Evolutionary conservation across 2,888 invertebrate genomes (phyloP).

Genomic region (Polydrusus pterygomalis): DNA sequence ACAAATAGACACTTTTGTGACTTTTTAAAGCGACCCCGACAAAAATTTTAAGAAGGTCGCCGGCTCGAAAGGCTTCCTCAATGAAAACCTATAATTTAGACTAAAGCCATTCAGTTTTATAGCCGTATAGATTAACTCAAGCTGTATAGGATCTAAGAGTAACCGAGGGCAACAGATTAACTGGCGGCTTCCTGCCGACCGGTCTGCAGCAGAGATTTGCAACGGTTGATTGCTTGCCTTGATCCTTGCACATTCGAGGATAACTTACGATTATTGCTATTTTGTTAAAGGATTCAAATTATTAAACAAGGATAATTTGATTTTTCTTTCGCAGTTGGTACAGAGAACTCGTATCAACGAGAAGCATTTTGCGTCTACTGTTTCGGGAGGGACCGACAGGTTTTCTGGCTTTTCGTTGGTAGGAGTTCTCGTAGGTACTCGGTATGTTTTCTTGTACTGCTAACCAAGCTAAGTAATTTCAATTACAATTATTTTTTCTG

Average conservation of each 20-base stretch:
- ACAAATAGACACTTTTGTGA: not conserved
- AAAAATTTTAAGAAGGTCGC: not conserved
- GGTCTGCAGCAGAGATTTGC: slow-evolving; percentile 34
- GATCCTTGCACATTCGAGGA: slow-evolving; percentile 32
- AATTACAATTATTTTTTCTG: no score
- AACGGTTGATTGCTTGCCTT: slow-evolving; percentile 35
- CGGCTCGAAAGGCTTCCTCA: slow-evolving; percentile 6
- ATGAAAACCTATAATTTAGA: slow-evolving; percentile 34
- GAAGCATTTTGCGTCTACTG: no score
- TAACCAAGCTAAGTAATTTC: no score
- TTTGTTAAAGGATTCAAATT: slow-evolving; percentile 1
- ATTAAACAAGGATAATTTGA: no score
- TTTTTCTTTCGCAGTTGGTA: no score
- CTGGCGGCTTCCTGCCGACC: slow-evolving; percentile 39
- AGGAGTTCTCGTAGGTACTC: no score
- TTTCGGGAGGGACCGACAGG: no score
- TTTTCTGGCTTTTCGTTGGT: no score
- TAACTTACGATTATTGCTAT: slow-evolving; percentile 16
- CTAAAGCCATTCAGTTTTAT: slow-evolving; percentile 36
- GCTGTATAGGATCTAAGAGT: slow-evolving; percentile 24
- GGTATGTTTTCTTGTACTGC: no score
- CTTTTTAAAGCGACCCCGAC: not conserved
- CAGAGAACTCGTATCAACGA: no score
- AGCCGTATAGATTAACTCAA: slow-evolving; percentile 31
- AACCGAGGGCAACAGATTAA: slow-evolving; percentile 42